Conservation (phyloP, 2,888 invertebrate species). For the Trichogramma evanescens region DNA sequence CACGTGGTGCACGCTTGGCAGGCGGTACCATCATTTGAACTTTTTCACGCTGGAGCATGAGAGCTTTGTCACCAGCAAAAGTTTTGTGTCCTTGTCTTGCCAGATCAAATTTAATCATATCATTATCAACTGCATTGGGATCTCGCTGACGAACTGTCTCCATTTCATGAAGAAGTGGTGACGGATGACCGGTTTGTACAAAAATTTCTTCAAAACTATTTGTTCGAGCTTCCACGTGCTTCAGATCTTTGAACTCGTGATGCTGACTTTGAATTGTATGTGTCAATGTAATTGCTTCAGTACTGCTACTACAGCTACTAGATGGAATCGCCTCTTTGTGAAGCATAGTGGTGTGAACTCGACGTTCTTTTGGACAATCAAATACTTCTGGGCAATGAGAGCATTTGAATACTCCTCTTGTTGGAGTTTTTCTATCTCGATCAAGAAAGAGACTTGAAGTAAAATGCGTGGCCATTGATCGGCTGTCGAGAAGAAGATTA, state of each 20-base stretch:
- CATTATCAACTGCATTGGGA: too few species aligned
- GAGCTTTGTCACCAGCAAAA: too few species aligned
- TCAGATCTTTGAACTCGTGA: constrained; percentile 41
- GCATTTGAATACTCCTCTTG: constrained; percentile 52
- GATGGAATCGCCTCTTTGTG: constrained; percentile 50
- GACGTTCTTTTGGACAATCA: constrained; percentile 57
- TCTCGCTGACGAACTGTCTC: too few species aligned
- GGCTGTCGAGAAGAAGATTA: constrained; percentile 42
- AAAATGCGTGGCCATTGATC: constrained; percentile 44
- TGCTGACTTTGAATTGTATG: constrained; percentile 9
- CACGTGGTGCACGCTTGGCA: constrained; percentile 39
- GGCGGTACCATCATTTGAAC: not conserved
- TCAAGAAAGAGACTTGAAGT: constrained; percentile 44
- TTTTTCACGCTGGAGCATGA: too few species aligned
- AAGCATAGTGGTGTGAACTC: constrained; percentile 55
- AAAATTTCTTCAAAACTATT: constrained; percentile 45
- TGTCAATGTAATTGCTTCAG: constrained; percentile 17
- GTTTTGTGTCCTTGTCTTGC: too few species aligned
- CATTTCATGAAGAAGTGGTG: too few species aligned
- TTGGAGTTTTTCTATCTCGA: constrained; percentile 44
- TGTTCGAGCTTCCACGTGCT: constrained; percentile 40
- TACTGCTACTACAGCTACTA: constrained; percentile 32
- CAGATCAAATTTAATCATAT: too few species aligned
- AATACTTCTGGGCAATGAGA: constrained; percentile 55
- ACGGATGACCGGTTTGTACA: constrained; percentile 25